Percentiles rank a stretch among this genome's conserved stretches.
These are phyloP conservation scores for Lottia scabra DNA, from an alignment of 2,888 invertebrate species.

Conservation along the genomic window DNA sequence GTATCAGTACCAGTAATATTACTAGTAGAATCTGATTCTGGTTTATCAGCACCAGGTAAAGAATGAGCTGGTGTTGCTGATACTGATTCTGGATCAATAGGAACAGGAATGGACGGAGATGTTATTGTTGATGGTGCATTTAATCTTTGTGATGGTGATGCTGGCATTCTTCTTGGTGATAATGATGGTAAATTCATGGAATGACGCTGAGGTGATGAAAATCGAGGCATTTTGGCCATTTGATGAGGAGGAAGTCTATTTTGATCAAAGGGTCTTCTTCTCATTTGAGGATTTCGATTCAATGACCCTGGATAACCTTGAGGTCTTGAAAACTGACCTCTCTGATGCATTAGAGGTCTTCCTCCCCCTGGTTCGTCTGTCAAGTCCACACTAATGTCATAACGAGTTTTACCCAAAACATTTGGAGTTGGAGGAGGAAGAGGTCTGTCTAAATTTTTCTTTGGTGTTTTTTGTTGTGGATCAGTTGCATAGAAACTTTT, in stretches of 20 bases:
- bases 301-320: background rate
- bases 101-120: background rate
- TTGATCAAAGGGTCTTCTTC: background rate
- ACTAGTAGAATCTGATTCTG: background rate
- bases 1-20: background rate
- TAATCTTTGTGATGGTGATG: background rate
- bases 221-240: background rate
- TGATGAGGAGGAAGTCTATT: background rate
- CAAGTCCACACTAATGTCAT: background rate
- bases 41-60: slow-evolving; percentile 4
- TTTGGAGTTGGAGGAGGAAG: slow-evolving; percentile 1
- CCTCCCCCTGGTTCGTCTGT: background rate
- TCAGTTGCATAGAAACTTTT: slow-evolving; percentile 1
- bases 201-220: background rate
- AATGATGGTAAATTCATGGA: background rate
- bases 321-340: background rate
- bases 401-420: background rate
- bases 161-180: background rate
- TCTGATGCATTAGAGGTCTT: background rate
- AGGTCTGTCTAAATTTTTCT: slow-evolving; percentile 1
- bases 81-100: background rate
- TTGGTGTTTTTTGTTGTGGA: slow-evolving; percentile 5
- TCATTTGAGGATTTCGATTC: background rate
- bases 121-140: background rate
- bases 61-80: background rate